Conservation (phyloP, 2,113 vertebrate species). For the Chroicocephalus ridibundus region DNA sequence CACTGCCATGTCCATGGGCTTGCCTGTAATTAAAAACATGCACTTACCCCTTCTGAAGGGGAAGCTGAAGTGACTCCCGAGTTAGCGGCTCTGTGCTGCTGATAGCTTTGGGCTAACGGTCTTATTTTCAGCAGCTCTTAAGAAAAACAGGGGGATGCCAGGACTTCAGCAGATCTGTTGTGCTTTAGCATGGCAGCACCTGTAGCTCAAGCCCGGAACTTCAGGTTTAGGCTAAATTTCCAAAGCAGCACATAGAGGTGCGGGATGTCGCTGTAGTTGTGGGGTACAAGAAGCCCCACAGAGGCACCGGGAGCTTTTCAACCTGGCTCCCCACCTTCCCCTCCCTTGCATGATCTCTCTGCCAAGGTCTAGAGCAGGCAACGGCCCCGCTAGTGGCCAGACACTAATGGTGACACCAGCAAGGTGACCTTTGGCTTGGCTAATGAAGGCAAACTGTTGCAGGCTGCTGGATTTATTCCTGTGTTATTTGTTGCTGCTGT, state of each 20-base stretch:
- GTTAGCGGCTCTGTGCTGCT: not conserved
- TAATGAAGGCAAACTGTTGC: not conserved
- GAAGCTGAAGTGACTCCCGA: not conserved
- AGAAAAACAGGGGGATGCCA: not conserved
- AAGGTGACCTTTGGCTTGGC: slow-evolving; percentile 25
- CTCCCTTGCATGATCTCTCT: not conserved
- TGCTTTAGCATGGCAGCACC: slow-evolving; percentile 4
- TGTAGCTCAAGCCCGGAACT: not conserved
- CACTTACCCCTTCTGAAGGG: not conserved
- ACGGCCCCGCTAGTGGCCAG: not conserved
- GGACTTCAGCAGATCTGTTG: not conserved
- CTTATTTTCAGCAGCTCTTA: slow-evolving; percentile 67
- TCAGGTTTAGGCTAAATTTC: not conserved
- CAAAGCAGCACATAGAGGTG: not conserved
- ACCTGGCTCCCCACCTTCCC: not conserved
- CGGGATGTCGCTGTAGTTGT: not conserved
- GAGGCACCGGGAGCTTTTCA: not conserved
- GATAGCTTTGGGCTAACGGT: slow-evolving; percentile 55
- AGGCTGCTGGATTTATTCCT: slow-evolving; percentile 32
- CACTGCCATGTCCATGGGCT: not conserved
- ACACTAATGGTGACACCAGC: not conserved
- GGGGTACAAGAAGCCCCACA: not conserved
- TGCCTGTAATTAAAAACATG: not conserved
- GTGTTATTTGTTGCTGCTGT: not conserved
- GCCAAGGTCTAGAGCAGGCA: not conserved